Base-by-base conservation (phyloP, 2,888 invertebrate genomes). In the Hemicrepidius hirtus region DNA sequence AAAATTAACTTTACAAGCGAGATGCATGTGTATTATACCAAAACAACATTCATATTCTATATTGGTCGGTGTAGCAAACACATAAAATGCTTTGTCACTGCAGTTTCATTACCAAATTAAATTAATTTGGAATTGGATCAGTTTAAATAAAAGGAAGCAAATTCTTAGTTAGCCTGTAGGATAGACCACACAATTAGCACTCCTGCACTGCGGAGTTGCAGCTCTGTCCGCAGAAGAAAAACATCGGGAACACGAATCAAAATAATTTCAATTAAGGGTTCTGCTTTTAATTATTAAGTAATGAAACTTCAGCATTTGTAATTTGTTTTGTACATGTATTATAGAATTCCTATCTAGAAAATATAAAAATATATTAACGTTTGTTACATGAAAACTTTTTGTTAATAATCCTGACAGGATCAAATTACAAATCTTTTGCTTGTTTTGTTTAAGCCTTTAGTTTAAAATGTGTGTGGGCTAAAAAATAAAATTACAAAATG, bases 331-430 rank as follows among this genome's bases (percentile, higher is more conserved):
- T 37, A 40, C 24, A 67, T 18, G 6, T 57, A 44, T 28, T 37
- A 24, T 64, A 32, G n/a, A 53, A 57, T 37, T 46, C 40, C 64
- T 65, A 77, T 75, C 63, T 70, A 76, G 76, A 76, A 67, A 73
- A 77, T 77, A 76, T 69, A 77, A 77, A 77, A 77, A 77, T 77
- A 77, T 75, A 75, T 77, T 75, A 77, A 76, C 62, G 59, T 63
- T 67, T 73, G 71, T 73, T 73, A 75, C 76, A 71, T 75, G 75
- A 75, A 72, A 40, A 74, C 44, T 67, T 75, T 68, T 69, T 74
- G 73, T 44, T 69, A 60, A 44, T 57, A 68, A 75, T 75, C 72
- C 70, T 75, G 76, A 75, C 74, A 77, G 77, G 77, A 75, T n/a
- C n/a, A n/a, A n/a, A n/a, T 57, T 46, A 46, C 20, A 46, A 32